A percentile compares a stretch with the other conserved stretches of the same genome.
Conservation (phyloP, 1,140 invertebrate species). For the Muscidifurax raptorellus region DNA sequence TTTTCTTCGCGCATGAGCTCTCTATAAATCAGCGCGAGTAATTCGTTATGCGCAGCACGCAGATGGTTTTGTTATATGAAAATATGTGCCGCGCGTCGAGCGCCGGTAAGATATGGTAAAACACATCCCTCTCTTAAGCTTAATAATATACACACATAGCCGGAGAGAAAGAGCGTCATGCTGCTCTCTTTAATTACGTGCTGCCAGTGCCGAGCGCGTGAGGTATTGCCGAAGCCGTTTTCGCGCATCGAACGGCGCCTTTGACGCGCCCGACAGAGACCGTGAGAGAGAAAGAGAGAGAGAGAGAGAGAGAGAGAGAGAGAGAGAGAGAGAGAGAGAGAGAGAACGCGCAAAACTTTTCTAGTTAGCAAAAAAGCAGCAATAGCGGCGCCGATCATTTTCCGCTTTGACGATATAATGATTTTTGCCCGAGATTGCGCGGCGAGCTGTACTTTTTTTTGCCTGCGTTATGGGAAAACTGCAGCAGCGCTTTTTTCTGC, state of each 20-base stretch:
- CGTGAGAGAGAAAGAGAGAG: slow-evolving; percentile 44
- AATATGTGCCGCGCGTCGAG: slow-evolving; percentile 74
- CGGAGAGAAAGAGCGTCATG: slow-evolving; percentile 68
- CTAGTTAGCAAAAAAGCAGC: slow-evolving; percentile 49
- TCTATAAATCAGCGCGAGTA: slow-evolving; percentile 75
- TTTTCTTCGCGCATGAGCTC: slow-evolving; percentile 53
- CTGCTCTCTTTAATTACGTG: slow-evolving; percentile 75
- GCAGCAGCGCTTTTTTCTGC: neutral
- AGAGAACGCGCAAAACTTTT: slow-evolving; percentile 46
- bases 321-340: too few species aligned
- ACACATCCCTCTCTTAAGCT: slow-evolving; percentile 71
- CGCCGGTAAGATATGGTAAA: slow-evolving; percentile 68
- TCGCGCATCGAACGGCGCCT: slow-evolving; percentile 35
- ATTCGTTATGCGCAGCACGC: slow-evolving; percentile 76
- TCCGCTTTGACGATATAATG: slow-evolving; percentile 43
- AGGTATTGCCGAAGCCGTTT: slow-evolving; percentile 63
- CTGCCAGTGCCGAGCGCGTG: slow-evolving; percentile 63
- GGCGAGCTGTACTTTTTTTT: neutral
- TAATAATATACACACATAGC: slow-evolving; percentile 56
- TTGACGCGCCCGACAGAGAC: slow-evolving; percentile 47
- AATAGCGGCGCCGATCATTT: slow-evolving; percentile 37
- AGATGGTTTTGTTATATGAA: slow-evolving; percentile 78
- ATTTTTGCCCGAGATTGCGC: slow-evolving; percentile 34
- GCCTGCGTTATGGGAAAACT: neutral
- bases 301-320: too few species aligned